Conservation (phyloP, 2,888 invertebrate genomes). For the Hedychridium roseum region DNA sequence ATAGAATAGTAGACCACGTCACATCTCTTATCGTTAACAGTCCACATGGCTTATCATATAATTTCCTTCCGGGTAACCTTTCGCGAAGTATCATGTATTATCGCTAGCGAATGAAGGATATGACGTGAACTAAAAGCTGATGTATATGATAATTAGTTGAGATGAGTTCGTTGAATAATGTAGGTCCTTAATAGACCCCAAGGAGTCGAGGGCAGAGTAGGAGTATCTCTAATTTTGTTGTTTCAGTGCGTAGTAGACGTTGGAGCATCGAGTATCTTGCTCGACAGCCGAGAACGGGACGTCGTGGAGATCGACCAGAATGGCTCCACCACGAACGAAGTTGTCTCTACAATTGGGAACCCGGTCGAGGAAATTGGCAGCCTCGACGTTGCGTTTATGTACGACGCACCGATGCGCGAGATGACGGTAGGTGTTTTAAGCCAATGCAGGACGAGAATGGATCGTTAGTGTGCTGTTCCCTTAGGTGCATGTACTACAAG, state of each 20-base stretch:
- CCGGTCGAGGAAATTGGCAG: slow-evolving; percentile 66
- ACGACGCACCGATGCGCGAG: slow-evolving; percentile 89
- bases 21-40: too few species aligned
- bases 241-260: slow-evolving; percentile 59
- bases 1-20: too few species aligned
- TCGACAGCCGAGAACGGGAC: slow-evolving; percentile 51
- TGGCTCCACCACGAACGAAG: slow-evolving; percentile 60
- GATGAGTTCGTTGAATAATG: too few species aligned
- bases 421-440: slow-evolving; percentile 72
- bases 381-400: slow-evolving; percentile 86
- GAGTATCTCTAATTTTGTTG: too few species aligned
- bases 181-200: too few species aligned
- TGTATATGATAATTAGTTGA: too few species aligned
- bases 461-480: not conserved
- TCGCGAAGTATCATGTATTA: too few species aligned
- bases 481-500: slow-evolving; percentile 83
- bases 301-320: slow-evolving; percentile 48
- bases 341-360: slow-evolving; percentile 43
- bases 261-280: slow-evolving; percentile 48
- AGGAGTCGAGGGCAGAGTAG: too few species aligned
- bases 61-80: too few species aligned
- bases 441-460: not conserved
- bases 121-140: too few species aligned
- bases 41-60: too few species aligned
- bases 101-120: too few species aligned